A percentile compares a stretch with the other conserved stretches of the same genome.
Conservation (phyloP, 2,797 vertebrate species). For the Miichthys miiuy region DNA sequence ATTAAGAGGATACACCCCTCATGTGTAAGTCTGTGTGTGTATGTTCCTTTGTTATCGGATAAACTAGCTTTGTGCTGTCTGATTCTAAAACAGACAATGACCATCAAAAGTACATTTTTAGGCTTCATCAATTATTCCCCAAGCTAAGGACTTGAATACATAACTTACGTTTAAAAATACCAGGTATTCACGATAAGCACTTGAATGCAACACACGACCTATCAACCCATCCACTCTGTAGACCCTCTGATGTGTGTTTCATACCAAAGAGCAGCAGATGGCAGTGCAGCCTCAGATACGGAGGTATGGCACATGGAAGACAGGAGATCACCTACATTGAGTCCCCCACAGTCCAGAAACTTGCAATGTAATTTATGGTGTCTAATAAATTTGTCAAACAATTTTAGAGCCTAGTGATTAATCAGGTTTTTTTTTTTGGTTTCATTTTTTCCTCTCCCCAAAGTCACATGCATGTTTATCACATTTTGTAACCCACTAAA, state of each 20-base stretch:
- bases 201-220: constrained; percentile 68
- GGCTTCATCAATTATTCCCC: background rate
- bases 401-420: background rate
- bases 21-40: background rate
- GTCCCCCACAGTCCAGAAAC: constrained; percentile 4
- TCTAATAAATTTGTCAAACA: constrained; percentile 6
- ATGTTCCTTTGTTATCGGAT: background rate
- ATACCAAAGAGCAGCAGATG: constrained; percentile 65
- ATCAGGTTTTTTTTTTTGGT: background rate
- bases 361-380: background rate
- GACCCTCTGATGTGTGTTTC: constrained; percentile 46
- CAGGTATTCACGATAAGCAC: constrained; percentile 21
- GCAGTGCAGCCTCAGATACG: constrained; percentile 69
- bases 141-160: background rate
- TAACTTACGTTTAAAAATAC: background rate
- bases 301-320: background rate
- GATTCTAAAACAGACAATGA: background rate
- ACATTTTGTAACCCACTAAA: background rate
- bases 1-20: background rate
- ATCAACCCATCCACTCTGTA: constrained; percentile 9
- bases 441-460: background rate
- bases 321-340: background rate
- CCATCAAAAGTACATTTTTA: background rate
- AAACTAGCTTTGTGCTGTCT: background rate
- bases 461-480: background rate